Evolutionary conservation across 2,113 vertebrate genomes (phyloP).

Genomic region (rat (Rattus norvegicus)): GRCr8 NC_086032.1:104489001-104489500

Average conservation of each 20-base stretch:
- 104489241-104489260: neutral
- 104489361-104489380: neutral
- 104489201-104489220: too few relatives aligned
- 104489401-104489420: neutral
- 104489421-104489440: neutral
- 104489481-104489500: neutral
- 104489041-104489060: neutral
- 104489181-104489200: too few relatives aligned
- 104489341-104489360: neutral
- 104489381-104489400: neutral
- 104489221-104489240: neutral
- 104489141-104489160: neutral
- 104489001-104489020: conserved; percentile 1
- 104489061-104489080: neutral
- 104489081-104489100: neutral
- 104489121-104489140: neutral
- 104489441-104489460: neutral
- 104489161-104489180: too few relatives aligned
- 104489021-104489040: neutral
- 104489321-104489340: neutral
- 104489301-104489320: neutral
- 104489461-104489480: neutral
- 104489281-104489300: neutral
- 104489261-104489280: neutral
- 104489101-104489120: neutral